Base-by-base conservation (phyloP, 92 coral and sea anemone species). In the Zoanthus solanderi region DNA sequence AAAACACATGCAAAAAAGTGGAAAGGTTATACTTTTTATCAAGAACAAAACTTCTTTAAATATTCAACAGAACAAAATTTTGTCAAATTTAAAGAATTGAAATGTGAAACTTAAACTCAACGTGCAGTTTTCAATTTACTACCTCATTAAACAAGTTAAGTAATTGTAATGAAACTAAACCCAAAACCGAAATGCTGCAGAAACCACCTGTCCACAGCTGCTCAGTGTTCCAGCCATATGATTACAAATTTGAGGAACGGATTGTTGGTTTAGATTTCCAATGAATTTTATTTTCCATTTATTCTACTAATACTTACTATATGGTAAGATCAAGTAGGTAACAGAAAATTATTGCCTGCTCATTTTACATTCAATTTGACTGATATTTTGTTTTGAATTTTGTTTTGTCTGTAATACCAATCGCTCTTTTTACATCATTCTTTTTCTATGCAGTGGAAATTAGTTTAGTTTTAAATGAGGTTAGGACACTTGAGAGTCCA, bases 181-280 rank as follows among this genome's bases (percentile, higher is more conserved):
- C 74, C 28, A 17, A 63, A 44, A n/a, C 44, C 44, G 15, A 10
- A 54, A 54, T 12, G 45, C 61, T 10, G 11, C 9, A 5, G 6
- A 23, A 50, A 46, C 75, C 75, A 63, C 44, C 85, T 81, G 85
- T 15, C 18, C 47, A 15, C 85, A 81, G 85, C 85, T 81, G 85
- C 44, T 66, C 56, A 2, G 4, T 37, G 7, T 56, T 1, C 79
- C 57, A 76, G 73, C 75, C 85, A 65, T 18, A 45, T 65, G 74
- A 80, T 52, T 80, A 45, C 14, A 13, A 46, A 23, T 45, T 7
- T 66, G 14, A 34, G 17, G 44, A 42, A 37, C 44, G 16, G 45
- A 60, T 58, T n/a, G 45, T 42, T 80, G 18, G 23, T 34, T 67
- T 46, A 45, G 46, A 79, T 31, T 34, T 15, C 47, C 18, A 50